Percentiles rank a stretch among this genome's conserved stretches.
Conservation (phyloP, 2,888 invertebrate species). For the Xestia xanthographa region DNA sequence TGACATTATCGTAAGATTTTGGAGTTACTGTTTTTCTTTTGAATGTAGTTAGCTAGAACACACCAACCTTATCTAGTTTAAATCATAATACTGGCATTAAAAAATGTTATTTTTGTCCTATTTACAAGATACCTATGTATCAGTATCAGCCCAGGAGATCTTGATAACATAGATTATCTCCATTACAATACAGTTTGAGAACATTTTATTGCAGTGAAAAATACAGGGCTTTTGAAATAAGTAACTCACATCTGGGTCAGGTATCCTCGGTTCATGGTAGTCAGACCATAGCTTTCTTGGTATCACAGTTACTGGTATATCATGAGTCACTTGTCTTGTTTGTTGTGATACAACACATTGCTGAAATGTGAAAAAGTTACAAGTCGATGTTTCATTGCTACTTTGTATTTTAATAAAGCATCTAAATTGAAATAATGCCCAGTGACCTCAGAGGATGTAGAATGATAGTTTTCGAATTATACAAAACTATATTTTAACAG, state of each 20-base stretch:
- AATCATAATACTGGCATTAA: too few species aligned
- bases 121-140: background rate
- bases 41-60: background rate
- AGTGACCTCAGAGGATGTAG: too few species aligned
- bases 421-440: too few species aligned
- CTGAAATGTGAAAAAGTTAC: constrained; percentile 75
- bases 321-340: constrained; percentile 94
- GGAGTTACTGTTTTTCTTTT: background rate
- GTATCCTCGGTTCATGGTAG: constrained; percentile 93
- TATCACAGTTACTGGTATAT: constrained; percentile 95
- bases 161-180: background rate
- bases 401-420: background rate
- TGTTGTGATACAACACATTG: constrained; percentile 91
- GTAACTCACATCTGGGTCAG: constrained; percentile 93
- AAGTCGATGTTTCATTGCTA: background rate
- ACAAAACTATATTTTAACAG: too few species aligned
- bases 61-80: background rate
- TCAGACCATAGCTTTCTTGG: constrained; percentile 94
- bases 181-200: background rate
- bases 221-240: background rate
- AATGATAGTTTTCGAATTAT: too few species aligned
- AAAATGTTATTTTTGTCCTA: background rate
- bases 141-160: background rate
- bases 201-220: background rate
- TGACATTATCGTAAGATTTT: background rate